Conservation (phyloP, 2,888 invertebrate species). For the Dicranocentrus wangi region DNA sequence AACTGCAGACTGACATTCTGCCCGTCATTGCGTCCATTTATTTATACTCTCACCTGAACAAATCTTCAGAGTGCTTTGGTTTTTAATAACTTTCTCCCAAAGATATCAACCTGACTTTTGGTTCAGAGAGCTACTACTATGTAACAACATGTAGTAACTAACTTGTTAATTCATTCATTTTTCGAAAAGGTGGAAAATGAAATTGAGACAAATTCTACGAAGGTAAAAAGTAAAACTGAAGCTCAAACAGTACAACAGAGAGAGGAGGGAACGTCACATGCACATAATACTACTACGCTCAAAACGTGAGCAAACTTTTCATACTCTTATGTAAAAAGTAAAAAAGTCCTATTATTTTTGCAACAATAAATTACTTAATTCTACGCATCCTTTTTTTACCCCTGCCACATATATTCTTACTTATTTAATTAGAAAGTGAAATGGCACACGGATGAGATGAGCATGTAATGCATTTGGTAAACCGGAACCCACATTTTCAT, state of each 20-base stretch:
- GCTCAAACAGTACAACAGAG: neutral
- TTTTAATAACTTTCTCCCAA: constrained; percentile 22
- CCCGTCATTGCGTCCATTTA: constrained; percentile 43
- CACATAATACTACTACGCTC: no score
- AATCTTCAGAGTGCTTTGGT: neutral
- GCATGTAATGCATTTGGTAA: neutral
- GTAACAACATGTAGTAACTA: neutral
- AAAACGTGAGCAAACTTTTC: neutral
- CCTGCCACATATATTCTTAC: neutral
- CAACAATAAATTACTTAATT: constrained; percentile 39
- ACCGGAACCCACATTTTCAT: no score
- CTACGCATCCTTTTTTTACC: constrained; percentile 25
- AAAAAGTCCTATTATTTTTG: constrained; percentile 25
- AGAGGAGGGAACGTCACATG: neutral
- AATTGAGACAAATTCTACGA: neutral
- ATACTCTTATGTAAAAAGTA: constrained; percentile 27
- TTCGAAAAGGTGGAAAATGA: constrained; percentile 19
- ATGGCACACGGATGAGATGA: neutral
- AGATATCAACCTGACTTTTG: no score
- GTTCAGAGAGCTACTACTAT: no score
- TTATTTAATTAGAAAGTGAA: constrained; percentile 50
- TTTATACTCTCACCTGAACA: constrained; percentile 42
- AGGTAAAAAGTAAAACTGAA: neutral
- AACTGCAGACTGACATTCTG: constrained; percentile 53
- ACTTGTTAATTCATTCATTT: constrained; percentile 13